These are phyloP conservation scores for Polypedilum pembai DNA, from an alignment of 1,140 invertebrate species.

Conservation along the genomic window DNA sequence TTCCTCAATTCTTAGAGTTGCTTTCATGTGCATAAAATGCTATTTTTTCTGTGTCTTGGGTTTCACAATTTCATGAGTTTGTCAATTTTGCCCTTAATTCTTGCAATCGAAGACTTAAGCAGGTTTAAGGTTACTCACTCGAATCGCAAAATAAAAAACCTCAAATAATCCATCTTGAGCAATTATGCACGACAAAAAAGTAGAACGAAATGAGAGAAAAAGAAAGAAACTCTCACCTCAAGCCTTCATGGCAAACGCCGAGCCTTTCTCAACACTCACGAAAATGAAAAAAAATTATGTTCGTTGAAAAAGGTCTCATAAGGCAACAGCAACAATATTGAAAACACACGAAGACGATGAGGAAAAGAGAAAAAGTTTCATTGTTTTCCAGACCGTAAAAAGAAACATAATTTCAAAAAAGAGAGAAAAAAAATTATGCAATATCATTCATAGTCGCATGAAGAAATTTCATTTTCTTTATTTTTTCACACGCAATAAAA, in stretches of 20 bases:
- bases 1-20: not conserved
- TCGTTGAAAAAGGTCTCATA: not conserved
- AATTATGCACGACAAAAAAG: not conserved
- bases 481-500: constrained; percentile 27
- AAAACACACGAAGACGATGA: not conserved
- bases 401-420: constrained; percentile 21
- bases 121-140: not conserved
- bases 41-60: too few relatives aligned
- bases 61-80: too few relatives aligned
- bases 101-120: not conserved
- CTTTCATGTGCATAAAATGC: not conserved
- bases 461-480: constrained; percentile 24
- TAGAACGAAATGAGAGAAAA: not conserved
- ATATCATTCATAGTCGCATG: not conserved
- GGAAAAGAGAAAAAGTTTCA: constrained; percentile 16
- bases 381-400: constrained; percentile 27
- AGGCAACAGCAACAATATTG: not conserved
- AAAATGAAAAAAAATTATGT: not conserved
- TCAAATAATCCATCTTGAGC: constrained; percentile 2
- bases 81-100: too few relatives aligned
- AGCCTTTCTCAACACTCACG: not conserved
- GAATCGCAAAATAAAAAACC: not conserved
- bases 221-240: constrained; percentile 10
- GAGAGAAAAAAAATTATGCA: constrained; percentile 7
- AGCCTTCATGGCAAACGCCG: not conserved